Percentiles rank a stretch among this genome's conserved stretches.
Evolutionary conservation across 1,140 invertebrate species (phyloP).

Genomic region (Phenacoccus solenopsis): DNA sequence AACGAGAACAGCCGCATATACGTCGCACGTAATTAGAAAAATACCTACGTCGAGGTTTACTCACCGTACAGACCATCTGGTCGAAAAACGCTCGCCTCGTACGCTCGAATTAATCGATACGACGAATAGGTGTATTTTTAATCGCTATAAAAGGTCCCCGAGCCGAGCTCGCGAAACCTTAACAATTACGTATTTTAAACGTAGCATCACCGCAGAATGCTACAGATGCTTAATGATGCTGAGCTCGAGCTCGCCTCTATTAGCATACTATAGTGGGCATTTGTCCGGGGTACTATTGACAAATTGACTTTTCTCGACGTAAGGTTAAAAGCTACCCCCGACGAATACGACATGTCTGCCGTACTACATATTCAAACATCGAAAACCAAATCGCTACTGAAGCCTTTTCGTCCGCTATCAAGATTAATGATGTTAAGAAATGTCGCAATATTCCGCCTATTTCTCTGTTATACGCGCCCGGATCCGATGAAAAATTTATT

Average conservation of each 20-base stretch:
- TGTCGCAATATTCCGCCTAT: conserved; percentile 7
- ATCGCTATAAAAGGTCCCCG: conserved; percentile 14
- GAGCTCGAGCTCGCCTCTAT: background rate
- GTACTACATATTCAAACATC: conserved; percentile 7
- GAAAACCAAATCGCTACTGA: background rate
- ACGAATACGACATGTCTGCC: background rate
- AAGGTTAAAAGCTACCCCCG: background rate
- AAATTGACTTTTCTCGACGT: conserved; percentile 3
- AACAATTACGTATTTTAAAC: conserved; percentile 7
- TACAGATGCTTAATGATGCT: conserved; percentile 13
- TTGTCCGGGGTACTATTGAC: conserved; percentile 11
- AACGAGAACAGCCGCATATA: too few species aligned
- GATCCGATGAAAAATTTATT: conserved; percentile 8
- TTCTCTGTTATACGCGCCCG: background rate
- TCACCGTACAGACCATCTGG: too few species aligned
- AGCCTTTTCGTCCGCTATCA: background rate
- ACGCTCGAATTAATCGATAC: background rate
- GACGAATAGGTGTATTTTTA: background rate
- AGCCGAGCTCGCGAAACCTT: background rate
- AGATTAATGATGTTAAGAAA: conserved; percentile 14
- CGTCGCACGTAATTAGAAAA: too few species aligned
- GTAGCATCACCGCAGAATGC: background rate
- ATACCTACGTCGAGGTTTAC: too few species aligned
- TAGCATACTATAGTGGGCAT: conserved; percentile 14
- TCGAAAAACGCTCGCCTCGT: too few species aligned